These are phyloP conservation scores for Lepidurus apus DNA, from an alignment of 1,140 invertebrate genomes.

Conservation along the genomic window DNA sequence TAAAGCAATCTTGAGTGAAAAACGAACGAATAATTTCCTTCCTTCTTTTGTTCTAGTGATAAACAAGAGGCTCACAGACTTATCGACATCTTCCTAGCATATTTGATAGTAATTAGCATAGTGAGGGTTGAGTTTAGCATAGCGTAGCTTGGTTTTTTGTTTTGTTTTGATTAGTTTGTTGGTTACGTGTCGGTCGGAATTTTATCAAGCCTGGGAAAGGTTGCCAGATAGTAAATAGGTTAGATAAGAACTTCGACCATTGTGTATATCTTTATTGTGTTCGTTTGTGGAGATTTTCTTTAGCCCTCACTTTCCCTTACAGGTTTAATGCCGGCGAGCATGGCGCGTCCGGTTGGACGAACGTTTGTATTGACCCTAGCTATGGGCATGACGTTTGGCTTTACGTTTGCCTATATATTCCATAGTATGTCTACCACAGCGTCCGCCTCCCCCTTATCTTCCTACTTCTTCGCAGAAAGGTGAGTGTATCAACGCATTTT, in stretches of 20 bases:
- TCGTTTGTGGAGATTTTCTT: not conserved
- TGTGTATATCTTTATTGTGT: not conserved
- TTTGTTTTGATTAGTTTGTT: no score
- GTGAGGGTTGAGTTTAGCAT: no score
- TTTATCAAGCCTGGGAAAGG: no score
- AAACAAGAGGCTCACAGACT: no score
- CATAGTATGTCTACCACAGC: slow-evolving; percentile 24
- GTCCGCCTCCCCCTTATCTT: not conserved
- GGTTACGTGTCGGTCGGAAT: no score
- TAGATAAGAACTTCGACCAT: not conserved
- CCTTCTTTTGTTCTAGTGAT: no score
- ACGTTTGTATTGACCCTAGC: slow-evolving; percentile 30
- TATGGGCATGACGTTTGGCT: slow-evolving; percentile 31
- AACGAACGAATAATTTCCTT: no score
- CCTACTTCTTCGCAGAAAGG: slow-evolving; percentile 4
- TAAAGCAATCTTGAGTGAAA: no score
- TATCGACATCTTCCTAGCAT: no score
- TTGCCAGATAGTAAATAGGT: no score
- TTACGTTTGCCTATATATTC: slow-evolving; percentile 31
- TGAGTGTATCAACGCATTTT: not conserved
- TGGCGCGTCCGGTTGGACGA: slow-evolving; percentile 24
- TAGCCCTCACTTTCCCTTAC: not conserved
- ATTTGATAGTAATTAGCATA: no score
- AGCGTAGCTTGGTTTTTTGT: no score
- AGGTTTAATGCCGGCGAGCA: not conserved